Percentiles rank a stretch among this genome's conserved stretches.
Evolutionary conservation across 2,888 invertebrate species (phyloP).

Genomic region (Thelaira solivaga): DNA sequence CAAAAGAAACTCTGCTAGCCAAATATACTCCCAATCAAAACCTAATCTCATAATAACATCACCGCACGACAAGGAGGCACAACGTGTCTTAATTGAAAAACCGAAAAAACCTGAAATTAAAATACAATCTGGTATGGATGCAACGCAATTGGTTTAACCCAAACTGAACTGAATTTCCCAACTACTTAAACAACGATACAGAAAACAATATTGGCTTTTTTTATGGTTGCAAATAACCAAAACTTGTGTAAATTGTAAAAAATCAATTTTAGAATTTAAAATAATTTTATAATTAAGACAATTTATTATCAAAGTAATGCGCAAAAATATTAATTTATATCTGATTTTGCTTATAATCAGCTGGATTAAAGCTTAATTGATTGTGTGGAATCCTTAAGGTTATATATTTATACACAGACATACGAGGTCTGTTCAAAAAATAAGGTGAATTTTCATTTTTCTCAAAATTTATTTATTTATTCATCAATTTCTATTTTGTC

Average conservation of each 20-base stretch:
- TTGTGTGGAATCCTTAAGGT: too few species aligned
- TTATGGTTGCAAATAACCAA: background rate
- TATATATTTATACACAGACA: too few species aligned
- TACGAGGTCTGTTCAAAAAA: too few species aligned
- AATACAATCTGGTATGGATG: constrained; percentile 63
- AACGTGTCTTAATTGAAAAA: constrained; percentile 70
- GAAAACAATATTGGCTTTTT: constrained; percentile 45
- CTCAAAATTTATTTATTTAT: too few species aligned
- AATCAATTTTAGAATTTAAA: background rate
- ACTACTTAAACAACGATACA: constrained; percentile 40
- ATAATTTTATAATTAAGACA: constrained; percentile 15
- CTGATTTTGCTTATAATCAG: too few species aligned
- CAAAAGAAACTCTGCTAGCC: constrained; percentile 77
- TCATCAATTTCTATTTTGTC: too few species aligned
- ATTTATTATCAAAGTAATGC: background rate
- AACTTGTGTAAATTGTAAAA: constrained; percentile 48
- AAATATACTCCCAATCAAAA: constrained; percentile 38
- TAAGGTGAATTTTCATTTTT: too few species aligned
- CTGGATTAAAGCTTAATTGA: too few species aligned
- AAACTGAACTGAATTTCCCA: constrained; percentile 39
- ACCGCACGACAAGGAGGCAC: constrained; percentile 68
- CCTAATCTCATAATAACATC: constrained; percentile 53
- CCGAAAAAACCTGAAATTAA: constrained; percentile 62
- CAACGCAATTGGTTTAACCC: constrained; percentile 68
- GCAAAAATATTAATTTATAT: background rate